phyloP scores from a whole-genome alignment of 1,140 invertebrate genomes.

The Drosophila paulistorum region DNA sequence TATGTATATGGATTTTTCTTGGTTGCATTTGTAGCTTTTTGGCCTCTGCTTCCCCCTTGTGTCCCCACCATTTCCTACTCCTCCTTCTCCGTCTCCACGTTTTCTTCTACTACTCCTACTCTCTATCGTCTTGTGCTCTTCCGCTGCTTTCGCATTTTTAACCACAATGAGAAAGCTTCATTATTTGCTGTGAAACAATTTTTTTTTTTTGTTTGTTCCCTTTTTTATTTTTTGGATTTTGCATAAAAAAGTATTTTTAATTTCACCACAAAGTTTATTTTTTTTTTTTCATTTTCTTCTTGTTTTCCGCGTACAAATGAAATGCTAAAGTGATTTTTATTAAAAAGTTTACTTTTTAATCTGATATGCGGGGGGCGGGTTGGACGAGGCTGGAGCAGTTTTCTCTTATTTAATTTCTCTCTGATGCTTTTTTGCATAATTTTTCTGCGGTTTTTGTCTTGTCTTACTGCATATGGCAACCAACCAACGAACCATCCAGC shows the following conservation, averaged over 20 bases:
- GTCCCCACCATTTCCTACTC: neutral
- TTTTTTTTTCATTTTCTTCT: constrained; percentile 49
- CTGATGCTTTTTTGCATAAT: constrained; percentile 41
- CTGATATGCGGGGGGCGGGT: constrained; percentile 36
- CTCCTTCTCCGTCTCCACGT: constrained; percentile 14
- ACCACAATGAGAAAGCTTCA: constrained; percentile 57
- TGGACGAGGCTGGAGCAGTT: too few relatives aligned
- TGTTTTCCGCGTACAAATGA: constrained; percentile 50
- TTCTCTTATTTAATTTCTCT: constrained; percentile 27
- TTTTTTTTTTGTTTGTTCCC: constrained; percentile 39
- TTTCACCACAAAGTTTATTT: constrained; percentile 69
- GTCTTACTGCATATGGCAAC: constrained; percentile 37
- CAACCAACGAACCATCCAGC: too few relatives aligned
- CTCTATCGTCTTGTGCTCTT: constrained; percentile 6
- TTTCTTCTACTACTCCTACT: neutral
- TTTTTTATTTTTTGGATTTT: constrained; percentile 45
- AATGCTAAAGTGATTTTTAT: constrained; percentile 79
- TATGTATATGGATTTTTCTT: constrained; percentile 42
- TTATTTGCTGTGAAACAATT: constrained; percentile 54
- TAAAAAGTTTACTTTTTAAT: constrained; percentile 79
- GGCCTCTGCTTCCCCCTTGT: neutral
- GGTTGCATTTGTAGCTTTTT: constrained; percentile 60
- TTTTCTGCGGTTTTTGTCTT: constrained; percentile 28
- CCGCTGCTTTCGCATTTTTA: constrained; percentile 10
- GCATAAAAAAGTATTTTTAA: constrained; percentile 72